Conservation (phyloP, 1,140 invertebrate genomes). For the Diorhabda carinulata region DNA sequence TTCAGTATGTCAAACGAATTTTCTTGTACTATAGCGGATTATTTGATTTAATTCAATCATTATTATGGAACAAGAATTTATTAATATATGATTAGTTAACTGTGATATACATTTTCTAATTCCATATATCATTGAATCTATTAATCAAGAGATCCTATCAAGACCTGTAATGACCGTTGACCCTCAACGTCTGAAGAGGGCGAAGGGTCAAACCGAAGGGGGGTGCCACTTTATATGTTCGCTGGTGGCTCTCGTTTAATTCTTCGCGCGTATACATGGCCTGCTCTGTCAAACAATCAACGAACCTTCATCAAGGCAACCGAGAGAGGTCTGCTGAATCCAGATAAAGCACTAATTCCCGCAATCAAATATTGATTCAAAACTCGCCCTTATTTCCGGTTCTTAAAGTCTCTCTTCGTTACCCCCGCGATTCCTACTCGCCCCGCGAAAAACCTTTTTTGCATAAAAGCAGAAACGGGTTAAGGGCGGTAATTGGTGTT, state of each 20-base stretch:
- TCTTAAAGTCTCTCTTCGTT: constrained; percentile 32
- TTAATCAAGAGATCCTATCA: neutral
- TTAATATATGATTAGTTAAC: no score
- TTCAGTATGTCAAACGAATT: no score
- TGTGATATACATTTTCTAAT: no score
- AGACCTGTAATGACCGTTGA: constrained; percentile 12
- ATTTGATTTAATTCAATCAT: no score
- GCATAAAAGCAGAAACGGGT: neutral
- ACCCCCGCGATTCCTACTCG: neutral
- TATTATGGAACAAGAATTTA: no score
- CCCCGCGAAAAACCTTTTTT: neutral
- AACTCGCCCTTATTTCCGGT: constrained; percentile 45
- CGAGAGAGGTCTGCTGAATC: constrained; percentile 47
- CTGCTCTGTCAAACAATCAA: constrained; percentile 48
- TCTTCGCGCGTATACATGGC: constrained; percentile 48
- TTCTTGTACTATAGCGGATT: no score
- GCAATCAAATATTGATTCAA: constrained; percentile 51
- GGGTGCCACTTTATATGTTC: neutral
- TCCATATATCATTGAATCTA: neutral
- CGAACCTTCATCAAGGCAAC: constrained; percentile 46
- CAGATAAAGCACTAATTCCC: constrained; percentile 50
- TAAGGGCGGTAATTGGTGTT: constrained; percentile 4
- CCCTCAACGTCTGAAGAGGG: constrained; percentile 5
- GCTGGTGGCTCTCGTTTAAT: constrained; percentile 36
- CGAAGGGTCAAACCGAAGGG: neutral